Evolutionary conservation across 2,888 invertebrate species (phyloP), one percentile per base, ranked within the genome.

Genomic region (Diarsia rubi): DNA sequence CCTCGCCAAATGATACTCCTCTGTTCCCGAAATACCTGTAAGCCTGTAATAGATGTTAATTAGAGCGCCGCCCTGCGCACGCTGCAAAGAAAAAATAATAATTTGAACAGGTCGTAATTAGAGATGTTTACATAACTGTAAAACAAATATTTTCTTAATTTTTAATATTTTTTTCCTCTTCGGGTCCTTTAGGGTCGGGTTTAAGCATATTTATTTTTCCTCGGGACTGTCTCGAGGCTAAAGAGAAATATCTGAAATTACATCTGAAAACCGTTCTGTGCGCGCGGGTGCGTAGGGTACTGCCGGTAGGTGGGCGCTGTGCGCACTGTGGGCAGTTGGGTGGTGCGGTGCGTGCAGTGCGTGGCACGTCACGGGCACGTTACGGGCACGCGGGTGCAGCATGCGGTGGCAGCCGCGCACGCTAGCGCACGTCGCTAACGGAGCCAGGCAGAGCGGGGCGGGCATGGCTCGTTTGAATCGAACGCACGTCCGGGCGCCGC

Each of bases 21-120:
- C 94, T 93, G 93, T 93, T 94, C 93, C 94, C 91, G 91, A 94
- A 95, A 95, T 96, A 95, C 95, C 95, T 95, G 94, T 95, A 96
- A 95, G 95, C 95, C 95, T 95, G 94, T 95, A 96, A 95, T 96
- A 95, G 95, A 96, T 95, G 96, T 95, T 96, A 96, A 96, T 96
- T 96, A 96, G 93, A 94, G 91, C 92, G 90, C 92, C 93, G 92
- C 93, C 90, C 92, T 90, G 88, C 87, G 92, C 91, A 90, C 93
- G 90, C 90, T 90, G 93, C 93, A 92, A 93, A 94, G 94, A 93
- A 94, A 95, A 96, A 95, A 95, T 92, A 94, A 95, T 95, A 95
- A 96, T 96, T 96, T 95, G 95, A 95, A 95, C 95, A 95, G 93
- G 94, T 94, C 95, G 96, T 96, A 96, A 96, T 96, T 96, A 96